Base-by-base conservation (phyloP, 2,888 invertebrate genomes). In the Odontocolon sp. region DNA sequence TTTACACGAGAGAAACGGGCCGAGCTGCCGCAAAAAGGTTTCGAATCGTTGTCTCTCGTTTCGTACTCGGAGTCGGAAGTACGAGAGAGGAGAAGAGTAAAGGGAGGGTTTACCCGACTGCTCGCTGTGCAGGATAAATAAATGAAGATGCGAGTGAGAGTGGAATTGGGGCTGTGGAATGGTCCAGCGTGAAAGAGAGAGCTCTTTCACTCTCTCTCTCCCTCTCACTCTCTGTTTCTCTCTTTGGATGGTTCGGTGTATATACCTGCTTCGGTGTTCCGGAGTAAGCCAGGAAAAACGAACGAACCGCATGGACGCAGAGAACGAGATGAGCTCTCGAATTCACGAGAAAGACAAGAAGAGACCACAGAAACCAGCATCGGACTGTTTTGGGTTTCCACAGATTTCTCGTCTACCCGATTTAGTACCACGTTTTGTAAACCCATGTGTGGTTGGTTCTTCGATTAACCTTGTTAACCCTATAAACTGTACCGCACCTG, bases 1-100 rank as follows among this genome's bases (percentile, higher is more conserved):
- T 83, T 83, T 79, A 82, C 80, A 75, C 69, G 66, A 64, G 72
- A 63, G 75, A 64, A 64, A 75, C 11, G 38, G 50, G 18, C 45
- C 40, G 78, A 59, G 52, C 47, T 42, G 18, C 38, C 54, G 47
- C 18, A 74, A 71, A 79, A 79, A 74, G 56, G 8, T 61, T 69
- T 69, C 36, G 66, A 72, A 78, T 67, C 69, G 69, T 69, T 73
- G 66, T 57, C 47, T 31, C 59, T 45, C 16, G 28, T 56, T 47
- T 40, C 45, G 54, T 18, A 42, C 52, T 23, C 14, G 42, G 42
- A 45, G 56, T 18, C 67, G 45, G 56, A 42, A 67, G 36, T 8
- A 26, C 47, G 28, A n/a, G 33, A 33, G 33, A 42, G 57, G 56
- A 36, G 40, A 56, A 45, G 45, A 33, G 4, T 33, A n/a, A 4